Evolutionary conservation across 2,888 invertebrate species (phyloP).

Genomic region (Aromia moschata): DNA sequence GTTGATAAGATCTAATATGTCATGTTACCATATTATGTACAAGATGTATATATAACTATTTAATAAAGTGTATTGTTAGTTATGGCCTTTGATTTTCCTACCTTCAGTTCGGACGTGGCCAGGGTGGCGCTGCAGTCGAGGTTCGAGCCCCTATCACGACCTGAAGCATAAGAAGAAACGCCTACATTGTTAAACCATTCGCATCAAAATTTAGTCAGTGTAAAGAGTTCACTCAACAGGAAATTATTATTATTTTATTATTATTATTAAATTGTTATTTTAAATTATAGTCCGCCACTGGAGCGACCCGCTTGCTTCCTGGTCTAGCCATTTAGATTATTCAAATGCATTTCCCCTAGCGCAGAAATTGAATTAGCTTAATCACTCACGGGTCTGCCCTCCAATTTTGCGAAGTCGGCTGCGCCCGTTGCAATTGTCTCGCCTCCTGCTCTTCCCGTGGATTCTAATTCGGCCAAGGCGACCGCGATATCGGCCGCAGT

Average conservation of each 20-base stretch:
- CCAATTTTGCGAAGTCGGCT: neutral
- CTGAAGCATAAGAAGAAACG: too few relatives aligned
- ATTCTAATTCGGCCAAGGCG: conserved; percentile 65
- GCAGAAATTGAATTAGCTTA: neutral
- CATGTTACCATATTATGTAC: conserved; percentile 56
- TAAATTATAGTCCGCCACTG: neutral
- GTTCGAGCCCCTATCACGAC: conserved; percentile 80
- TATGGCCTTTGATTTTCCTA: conserved; percentile 63
- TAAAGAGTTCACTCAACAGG: neutral
- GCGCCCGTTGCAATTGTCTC: neutral
- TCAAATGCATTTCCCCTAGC: neutral
- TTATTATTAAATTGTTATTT: too few relatives aligned
- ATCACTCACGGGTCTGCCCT: conserved; percentile 39
- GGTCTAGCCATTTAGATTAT: neutral
- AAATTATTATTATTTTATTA: too few relatives aligned
- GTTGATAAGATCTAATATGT: conserved; percentile 52
- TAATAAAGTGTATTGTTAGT: conserved; percentile 63
- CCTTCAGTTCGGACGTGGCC: conserved; percentile 71
- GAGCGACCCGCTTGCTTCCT: neutral
- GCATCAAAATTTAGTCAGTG: too few relatives aligned
- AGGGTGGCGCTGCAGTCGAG: conserved; percentile 77
- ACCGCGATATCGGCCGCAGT: conserved; percentile 84
- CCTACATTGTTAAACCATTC: too few relatives aligned
- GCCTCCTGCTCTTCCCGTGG: neutral
- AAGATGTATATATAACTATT: conserved; percentile 60